Evolutionary conservation across 64 coral and sea anemone genomes (phyloP).

Genomic region (Platygyra sinensis): DNA sequence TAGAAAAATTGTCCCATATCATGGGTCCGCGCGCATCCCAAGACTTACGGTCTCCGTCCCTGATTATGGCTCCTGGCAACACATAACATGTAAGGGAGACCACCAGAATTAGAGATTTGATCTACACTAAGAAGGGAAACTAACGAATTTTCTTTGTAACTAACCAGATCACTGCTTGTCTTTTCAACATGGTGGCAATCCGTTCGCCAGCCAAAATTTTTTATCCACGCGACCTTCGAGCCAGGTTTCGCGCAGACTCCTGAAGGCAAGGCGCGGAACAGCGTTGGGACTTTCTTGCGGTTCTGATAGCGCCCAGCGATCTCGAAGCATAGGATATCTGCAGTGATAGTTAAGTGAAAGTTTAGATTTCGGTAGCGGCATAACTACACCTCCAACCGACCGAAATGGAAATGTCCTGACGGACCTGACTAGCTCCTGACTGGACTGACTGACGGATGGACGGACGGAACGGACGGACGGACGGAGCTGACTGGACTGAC

Average conservation of each 20-base stretch:
- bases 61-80: no score
- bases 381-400: neutral
- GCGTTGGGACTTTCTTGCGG: constrained; percentile 75
- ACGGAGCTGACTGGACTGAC: no score
- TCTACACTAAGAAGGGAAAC: neutral
- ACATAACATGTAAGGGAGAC: no score
- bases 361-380: neutral
- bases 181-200: constrained; percentile 78
- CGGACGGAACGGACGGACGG: no score
- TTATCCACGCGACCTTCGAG: constrained; percentile 77
- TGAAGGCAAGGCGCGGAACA: constrained; percentile 84
- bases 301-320: constrained; percentile 80
- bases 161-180: constrained; percentile 68
- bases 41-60: no score
- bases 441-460: no score
- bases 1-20: no score
- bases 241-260: constrained; percentile 88
- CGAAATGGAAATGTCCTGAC: neutral
- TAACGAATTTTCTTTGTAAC: neutral
- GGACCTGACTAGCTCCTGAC: neutral
- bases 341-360: neutral
- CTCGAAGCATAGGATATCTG: constrained; percentile 86
- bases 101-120: no score
- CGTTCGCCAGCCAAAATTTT: constrained; percentile 76
- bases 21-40: no score